Conservation (phyloP, 2,888 invertebrate species). For the Criorhina ranunculi region DNA sequence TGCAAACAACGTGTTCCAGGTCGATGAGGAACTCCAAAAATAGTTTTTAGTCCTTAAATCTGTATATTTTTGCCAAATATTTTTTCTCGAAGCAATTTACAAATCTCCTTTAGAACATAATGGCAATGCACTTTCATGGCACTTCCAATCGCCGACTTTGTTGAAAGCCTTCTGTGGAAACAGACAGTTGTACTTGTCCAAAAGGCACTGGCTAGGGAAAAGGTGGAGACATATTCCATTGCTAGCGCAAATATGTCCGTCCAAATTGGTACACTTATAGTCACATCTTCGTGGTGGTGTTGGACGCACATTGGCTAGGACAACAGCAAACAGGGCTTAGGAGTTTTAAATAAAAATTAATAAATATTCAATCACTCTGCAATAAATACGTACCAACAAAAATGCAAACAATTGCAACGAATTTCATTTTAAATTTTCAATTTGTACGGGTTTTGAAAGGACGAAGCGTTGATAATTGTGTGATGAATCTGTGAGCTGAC, state of each 20-base stretch:
- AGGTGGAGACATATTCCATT: conserved; percentile 80
- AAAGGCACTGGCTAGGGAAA: conserved; percentile 79
- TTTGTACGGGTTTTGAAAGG: neutral
- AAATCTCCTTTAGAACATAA: conserved; percentile 9
- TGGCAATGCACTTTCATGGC: conserved; percentile 35
- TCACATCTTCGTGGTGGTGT: conserved; percentile 74
- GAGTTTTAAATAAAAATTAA: neutral
- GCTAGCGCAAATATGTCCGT: conserved; percentile 78
- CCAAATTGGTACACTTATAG: conserved; percentile 78
- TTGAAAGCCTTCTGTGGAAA: conserved; percentile 77
- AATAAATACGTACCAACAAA: neutral
- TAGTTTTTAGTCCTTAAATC: neutral
- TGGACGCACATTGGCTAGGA: conserved; percentile 25
- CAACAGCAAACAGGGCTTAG: conserved; percentile 37
- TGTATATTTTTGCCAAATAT: neutral
- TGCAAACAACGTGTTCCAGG: no score
- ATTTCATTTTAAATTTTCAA: neutral
- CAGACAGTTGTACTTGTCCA: conserved; percentile 80
- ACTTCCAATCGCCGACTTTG: conserved; percentile 23
- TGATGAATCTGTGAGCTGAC: neutral
- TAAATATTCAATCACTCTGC: neutral
- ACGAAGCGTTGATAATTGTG: neutral
- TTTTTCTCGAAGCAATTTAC: conserved; percentile 2
- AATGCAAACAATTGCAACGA: neutral
- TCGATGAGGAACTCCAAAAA: no score